Base-by-base conservation (phyloP, 2,113 vertebrate genomes). In the Pomatorhinus ruficollis region DNA sequence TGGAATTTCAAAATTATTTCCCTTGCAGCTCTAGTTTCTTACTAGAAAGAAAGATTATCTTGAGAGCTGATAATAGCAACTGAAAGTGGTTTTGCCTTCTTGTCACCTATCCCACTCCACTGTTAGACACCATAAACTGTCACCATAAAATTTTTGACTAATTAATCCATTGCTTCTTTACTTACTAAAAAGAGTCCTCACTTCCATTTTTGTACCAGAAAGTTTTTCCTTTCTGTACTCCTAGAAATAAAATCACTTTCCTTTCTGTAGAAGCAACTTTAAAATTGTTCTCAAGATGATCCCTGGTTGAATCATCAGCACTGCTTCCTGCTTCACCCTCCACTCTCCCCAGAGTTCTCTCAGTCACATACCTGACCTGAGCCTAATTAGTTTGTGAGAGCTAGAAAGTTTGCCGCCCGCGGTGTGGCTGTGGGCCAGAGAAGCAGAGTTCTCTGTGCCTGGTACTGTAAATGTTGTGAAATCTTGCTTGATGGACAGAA, bases 391-490 rank as follows among this genome's bases (percentile, higher is more conserved):
- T 94, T 78, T 81, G 64, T 52, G 83, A 94, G 83, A 93, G 61
- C 35, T 90, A 53, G 60, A 94, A 94, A 89, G 88, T 93, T 93
- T 90, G 69, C 96, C 3, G 8, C 92, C 83, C 5, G 2, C 45
- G 3, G 88, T 69, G 83, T 96, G 96, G 95, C 96, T 95, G 83
- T 68, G 78, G 90, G 96, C 95, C 96, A 95, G 90, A 53, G 79
- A 97, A 71, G 89, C 92, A 95, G 96, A 88, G 90, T 96, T 93
- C 92, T 93, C 92, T 78, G 92, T 47, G 96, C 96, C 96, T 97
- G 96, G 96, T 96, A 97, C 95, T 89, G 80, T 93, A 83, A 92
- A 68, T 93, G 92, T 94, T 95, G 93, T 87, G 96, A 89, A 97
- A 95, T 96, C 88, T 90, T 81, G 28, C 49, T 87, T 92, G 93